phyloP scores from a whole-genome alignment of 2,113 vertebrate genomes.

The Peromyscus maniculatus region DNA sequence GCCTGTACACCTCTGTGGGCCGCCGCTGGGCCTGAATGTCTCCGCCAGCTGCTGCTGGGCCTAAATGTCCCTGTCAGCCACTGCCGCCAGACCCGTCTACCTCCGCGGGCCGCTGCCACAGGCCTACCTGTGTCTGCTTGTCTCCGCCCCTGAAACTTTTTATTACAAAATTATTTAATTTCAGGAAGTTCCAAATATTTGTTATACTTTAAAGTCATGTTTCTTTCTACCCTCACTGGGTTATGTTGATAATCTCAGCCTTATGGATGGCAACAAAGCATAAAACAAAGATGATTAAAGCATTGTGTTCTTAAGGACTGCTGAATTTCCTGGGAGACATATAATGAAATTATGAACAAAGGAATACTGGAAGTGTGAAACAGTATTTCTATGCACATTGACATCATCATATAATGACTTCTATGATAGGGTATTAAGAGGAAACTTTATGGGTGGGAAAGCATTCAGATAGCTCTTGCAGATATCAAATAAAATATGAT shows the following conservation, averaged over 20 bases:
- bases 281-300: conserved; percentile 18
- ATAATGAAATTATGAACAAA: background rate
- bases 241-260: background rate
- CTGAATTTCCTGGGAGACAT: background rate
- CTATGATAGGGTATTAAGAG: background rate
- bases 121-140: no score
- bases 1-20: no score
- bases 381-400: background rate
- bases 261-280: background rate
- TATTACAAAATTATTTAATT: background rate
- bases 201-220: background rate
- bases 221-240: background rate
- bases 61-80: no score
- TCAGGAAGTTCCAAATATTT: background rate
- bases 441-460: background rate
- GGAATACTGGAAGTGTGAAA: background rate
- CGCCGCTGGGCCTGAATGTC: no score
- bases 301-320: background rate
- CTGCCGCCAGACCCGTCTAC: no score
- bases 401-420: background rate
- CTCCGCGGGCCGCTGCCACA: no score
- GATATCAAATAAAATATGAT: background rate
- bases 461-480: background rate
- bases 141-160: background rate
- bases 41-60: no score